Conservation (phyloP, 1,140 invertebrate genomes). For the Neotoxoptera formosana region DNA sequence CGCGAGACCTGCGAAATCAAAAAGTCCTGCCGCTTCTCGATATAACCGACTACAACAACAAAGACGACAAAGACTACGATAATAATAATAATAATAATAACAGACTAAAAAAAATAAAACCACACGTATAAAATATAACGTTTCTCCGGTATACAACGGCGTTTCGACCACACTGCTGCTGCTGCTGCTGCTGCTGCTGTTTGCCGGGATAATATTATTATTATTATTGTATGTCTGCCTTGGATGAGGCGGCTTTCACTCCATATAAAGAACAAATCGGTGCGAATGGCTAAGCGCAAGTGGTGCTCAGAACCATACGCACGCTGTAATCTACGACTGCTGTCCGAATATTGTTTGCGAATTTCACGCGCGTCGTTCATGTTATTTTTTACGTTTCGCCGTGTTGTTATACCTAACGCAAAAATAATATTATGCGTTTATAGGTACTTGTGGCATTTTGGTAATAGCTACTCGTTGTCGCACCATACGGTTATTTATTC, state of each 20-base stretch:
- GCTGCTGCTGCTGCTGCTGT: slow-evolving; percentile 31
- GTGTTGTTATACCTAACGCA: too few relatives aligned
- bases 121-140: slow-evolving; percentile 14
- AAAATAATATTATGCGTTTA: too few relatives aligned
- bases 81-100: not conserved
- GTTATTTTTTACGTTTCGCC: not conserved
- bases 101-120: slow-evolving; percentile 59
- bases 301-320: slow-evolving; percentile 40
- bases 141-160: not conserved
- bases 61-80: not conserved
- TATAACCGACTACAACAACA: not conserved
- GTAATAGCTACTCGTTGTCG: not conserved
- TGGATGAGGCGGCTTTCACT: slow-evolving; percentile 56
- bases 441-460: too few relatives aligned
- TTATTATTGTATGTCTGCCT: slow-evolving; percentile 32
- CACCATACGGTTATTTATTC: too few relatives aligned
- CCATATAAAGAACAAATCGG: slow-evolving; percentile 58
- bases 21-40: not conserved
- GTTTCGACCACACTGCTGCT: slow-evolving; percentile 32
- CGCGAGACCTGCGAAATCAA: not conserved
- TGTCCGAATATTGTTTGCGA: slow-evolving; percentile 31
- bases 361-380: not conserved
- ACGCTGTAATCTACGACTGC: not conserved
- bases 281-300: slow-evolving; percentile 43
- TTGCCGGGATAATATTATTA: not conserved